Evolutionary conservation across 2,797 vertebrate species (phyloP).

Genomic region (Lepilemur ruficaudatus): DNA sequence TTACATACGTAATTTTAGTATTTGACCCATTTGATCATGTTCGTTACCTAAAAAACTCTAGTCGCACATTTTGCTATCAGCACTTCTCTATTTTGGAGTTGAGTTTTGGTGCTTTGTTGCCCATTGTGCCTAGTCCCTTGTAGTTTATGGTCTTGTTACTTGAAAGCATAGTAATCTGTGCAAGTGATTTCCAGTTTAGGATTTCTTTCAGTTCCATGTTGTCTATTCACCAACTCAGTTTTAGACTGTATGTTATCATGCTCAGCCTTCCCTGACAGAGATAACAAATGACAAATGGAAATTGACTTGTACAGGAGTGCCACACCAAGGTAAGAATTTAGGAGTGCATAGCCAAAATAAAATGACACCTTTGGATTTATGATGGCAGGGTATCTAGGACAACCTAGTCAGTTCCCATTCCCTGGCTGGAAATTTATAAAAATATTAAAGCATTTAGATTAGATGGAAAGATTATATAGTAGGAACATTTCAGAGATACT

Average conservation of each 20-base stretch:
- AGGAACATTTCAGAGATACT: neutral
- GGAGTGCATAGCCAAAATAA: neutral
- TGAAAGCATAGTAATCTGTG: neutral
- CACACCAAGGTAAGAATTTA: neutral
- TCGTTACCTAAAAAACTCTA: neutral
- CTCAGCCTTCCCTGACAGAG: neutral
- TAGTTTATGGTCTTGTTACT: neutral
- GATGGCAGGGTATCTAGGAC: neutral
- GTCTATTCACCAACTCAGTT: neutral
- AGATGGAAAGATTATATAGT: neutral
- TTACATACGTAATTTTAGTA: neutral
- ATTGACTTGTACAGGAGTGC: neutral
- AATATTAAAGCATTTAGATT: neutral
- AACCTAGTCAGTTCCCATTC: neutral
- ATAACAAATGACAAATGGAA: neutral
- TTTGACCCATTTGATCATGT: neutral
- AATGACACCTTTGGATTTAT: neutral
- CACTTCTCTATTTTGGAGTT: neutral
- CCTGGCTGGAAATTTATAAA: neutral
- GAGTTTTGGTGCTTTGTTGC: neutral
- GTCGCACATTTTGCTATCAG: neutral
- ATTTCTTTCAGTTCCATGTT: neutral
- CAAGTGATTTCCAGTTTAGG: neutral
- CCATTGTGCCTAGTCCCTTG: neutral
- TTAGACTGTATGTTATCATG: neutral